Conservation (phyloP, 2,888 invertebrate genomes). For the Netelia fuscicornis region DNA sequence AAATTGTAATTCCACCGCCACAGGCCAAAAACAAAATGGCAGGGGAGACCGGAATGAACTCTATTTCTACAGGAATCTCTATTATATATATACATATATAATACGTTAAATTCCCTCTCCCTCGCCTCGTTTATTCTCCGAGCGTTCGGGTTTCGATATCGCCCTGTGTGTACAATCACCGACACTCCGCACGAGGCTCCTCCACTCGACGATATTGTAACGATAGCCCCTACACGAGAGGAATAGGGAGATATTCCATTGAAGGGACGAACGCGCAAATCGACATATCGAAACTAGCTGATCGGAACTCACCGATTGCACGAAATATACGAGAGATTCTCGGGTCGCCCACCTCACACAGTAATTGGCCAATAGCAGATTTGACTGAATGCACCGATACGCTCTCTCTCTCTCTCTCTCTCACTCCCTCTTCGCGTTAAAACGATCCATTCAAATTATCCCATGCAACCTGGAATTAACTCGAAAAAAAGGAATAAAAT, state of each 20-base stretch:
- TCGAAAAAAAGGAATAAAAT: too few species aligned
- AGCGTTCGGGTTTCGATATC: conserved; percentile 36
- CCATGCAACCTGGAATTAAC: neutral
- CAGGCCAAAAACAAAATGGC: neutral
- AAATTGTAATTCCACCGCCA: neutral
- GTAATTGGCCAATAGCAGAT: conserved; percentile 55
- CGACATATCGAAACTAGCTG: conserved; percentile 41
- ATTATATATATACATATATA: neutral
- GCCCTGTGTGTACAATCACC: neutral
- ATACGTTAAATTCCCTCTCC: neutral
- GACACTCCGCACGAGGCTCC: conserved; percentile 22
- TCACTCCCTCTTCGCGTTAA: neutral
- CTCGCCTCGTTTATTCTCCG: conserved; percentile 1
- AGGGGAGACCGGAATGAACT: neutral
- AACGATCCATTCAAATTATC: too few species aligned
- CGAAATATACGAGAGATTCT: conserved; percentile 6
- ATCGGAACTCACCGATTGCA: conserved; percentile 49
- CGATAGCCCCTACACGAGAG: conserved; percentile 8
- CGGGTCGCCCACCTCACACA: conserved; percentile 4
- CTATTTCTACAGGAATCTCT: conserved; percentile 20
- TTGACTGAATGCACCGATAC: conserved; percentile 14
- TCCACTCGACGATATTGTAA: conserved; percentile 30
- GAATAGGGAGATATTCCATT: conserved; percentile 31
- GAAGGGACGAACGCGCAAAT: conserved; percentile 35
- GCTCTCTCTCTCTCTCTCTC: neutral